These are phyloP conservation scores for Whitmania pigra DNA, from an alignment of 1,140 invertebrate genomes.

Conservation along the genomic window DNA sequence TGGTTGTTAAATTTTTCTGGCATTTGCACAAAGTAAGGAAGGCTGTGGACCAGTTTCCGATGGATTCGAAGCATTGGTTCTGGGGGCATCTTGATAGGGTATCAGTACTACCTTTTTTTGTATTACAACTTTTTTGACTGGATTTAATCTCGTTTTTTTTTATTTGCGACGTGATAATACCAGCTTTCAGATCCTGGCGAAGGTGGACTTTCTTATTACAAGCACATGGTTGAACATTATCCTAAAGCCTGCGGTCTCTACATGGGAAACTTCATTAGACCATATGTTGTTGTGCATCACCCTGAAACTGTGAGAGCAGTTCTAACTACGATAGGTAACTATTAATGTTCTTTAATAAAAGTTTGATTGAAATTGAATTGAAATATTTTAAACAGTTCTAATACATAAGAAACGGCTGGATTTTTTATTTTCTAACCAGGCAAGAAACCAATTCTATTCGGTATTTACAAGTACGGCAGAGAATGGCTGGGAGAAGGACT, in stretches of 20 bases:
- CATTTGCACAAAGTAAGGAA: not conserved
- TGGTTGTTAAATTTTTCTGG: too few relatives aligned
- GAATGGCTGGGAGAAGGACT: constrained; percentile 35
- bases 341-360: too few relatives aligned
- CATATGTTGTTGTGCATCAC: constrained; percentile 11
- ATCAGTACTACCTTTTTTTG: not conserved
- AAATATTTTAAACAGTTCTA: too few relatives aligned
- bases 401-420: too few relatives aligned
- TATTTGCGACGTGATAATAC: not conserved
- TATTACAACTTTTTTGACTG: not conserved
- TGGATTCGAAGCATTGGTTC: constrained; percentile 14
- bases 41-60: constrained; percentile 10
- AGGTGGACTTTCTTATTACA: constrained; percentile 10
- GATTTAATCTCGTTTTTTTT: not conserved
- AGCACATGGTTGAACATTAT: constrained; percentile 2
- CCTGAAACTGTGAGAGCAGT: constrained; percentile 14
- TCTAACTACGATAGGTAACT: constrained; percentile 4
- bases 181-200: constrained; percentile 16
- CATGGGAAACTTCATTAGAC: not conserved
- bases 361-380: too few relatives aligned
- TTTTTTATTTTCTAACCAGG: too few relatives aligned
- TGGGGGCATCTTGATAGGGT: constrained; percentile 18
- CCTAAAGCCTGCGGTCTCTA: constrained; percentile 4
- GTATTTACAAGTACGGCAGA: constrained; percentile 27
- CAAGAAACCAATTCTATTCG: constrained; percentile 28